Evolutionary conservation across 1,140 invertebrate species (phyloP), one percentile per base, ranked within the genome.

Genomic region (Trichoplusia ni): DNA sequence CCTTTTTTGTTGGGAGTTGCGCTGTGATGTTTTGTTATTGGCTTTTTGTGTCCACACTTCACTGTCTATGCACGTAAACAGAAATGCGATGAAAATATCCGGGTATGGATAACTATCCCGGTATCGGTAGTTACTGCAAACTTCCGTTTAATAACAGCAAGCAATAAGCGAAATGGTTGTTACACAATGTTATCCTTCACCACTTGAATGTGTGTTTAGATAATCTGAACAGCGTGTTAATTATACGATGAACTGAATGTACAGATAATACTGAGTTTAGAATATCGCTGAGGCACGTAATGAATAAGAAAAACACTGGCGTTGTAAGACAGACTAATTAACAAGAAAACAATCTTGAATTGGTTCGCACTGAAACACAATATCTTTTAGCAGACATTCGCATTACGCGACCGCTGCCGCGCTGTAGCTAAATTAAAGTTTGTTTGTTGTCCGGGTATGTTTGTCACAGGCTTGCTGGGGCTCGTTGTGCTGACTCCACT

Each of bases 371-470:
- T 60, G 31, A 25, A 60, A 60, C 23, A 60, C 53, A 63, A 37
- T 38, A 63, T 63, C 35, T 53, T 54, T 46, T 29, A 35, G 31
- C 13, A 35, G 42, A 56, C 49, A 53, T 65, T 40, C n/a, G 8
- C 21, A 29, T 56, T 25, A 44, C 18, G 23, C 42, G 38, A 40
- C 61, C 47, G 19, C 33, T 40, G 37, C 23, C 70, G 62, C 47
- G 19, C 33, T 40, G 37, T 35, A 72, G 62, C 71, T 74, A 75
- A 76, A 76, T 77, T 68, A 76, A 85, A 84, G 79, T 85, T 85
- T 78, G 72, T 77, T 78, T 78, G 70, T 73, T 77, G 68, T 69
- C 73, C 65, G 61, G 69, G 73, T 46, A 60, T 82, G 77, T 80
- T 76, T 77, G 71, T 75, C 68, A 67, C 67, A 68, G 33, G 68